phyloP scores from a whole-genome alignment of 2,113 vertebrate species.

The Zootoca vivipara region DNA sequence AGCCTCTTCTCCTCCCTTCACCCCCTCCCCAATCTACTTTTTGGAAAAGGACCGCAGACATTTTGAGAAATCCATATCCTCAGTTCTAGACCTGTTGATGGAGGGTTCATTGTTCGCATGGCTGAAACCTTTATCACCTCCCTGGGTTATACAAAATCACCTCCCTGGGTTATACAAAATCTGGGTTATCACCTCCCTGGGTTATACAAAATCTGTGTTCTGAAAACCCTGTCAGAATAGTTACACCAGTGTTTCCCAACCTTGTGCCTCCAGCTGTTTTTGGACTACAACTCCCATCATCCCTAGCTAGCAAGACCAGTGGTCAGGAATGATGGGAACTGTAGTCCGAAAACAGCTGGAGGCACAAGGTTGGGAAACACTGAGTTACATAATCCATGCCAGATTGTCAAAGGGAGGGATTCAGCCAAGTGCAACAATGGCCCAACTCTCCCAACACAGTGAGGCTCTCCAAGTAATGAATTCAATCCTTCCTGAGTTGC shows the following conservation, averaged over 20 bases:
- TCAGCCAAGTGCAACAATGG: constrained; percentile 55
- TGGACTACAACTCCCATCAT: too few relatives aligned
- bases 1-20: constrained; percentile 71
- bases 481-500: constrained; percentile 24
- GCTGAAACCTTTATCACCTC: constrained; percentile 74
- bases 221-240: constrained; percentile 63
- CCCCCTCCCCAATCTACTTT: constrained; percentile 29
- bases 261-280: too few relatives aligned
- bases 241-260: too few relatives aligned
- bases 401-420: constrained; percentile 55
- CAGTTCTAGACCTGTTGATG: constrained; percentile 73
- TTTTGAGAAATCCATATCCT: constrained; percentile 70
- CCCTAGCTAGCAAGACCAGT: too few relatives aligned
- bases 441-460: constrained; percentile 46
- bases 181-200: constrained; percentile 75
- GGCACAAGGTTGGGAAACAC: too few relatives aligned
- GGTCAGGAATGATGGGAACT: too few relatives aligned
- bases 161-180: constrained; percentile 76
- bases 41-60: constrained; percentile 73
- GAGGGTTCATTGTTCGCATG: constrained; percentile 75
- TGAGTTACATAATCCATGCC: constrained; percentile 65
- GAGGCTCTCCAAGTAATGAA: constrained; percentile 34
- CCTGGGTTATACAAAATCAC: constrained; percentile 76
- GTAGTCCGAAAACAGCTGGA: too few relatives aligned
- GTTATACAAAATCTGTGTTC: constrained; percentile 74